Evolutionary conservation across 2,797 vertebrate species (phyloP).

Genomic region (Cossypha caffra): DNA sequence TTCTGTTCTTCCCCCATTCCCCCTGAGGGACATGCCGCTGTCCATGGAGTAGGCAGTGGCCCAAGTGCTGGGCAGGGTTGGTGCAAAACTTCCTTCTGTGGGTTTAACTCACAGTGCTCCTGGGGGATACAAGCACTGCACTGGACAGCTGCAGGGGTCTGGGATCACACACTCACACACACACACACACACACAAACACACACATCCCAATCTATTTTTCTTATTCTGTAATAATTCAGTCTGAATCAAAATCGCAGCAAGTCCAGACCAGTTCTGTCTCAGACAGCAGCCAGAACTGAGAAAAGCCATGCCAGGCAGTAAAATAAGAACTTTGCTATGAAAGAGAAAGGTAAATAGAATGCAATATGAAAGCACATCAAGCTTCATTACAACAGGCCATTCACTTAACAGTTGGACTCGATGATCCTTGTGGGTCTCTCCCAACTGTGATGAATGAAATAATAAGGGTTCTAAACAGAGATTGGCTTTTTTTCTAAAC

Average conservation of each 20-base stretch:
- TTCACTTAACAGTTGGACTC: not conserved
- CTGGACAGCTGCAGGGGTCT: not conserved
- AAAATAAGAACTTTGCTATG: not conserved
- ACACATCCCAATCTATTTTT: not conserved
- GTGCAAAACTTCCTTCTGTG: not conserved
- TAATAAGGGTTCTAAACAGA: not conserved
- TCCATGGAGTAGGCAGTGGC: not conserved
- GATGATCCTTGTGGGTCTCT: not conserved
- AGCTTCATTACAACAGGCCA: not conserved
- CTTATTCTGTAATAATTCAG: not conserved
- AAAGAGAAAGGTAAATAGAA: not conserved
- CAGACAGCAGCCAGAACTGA: not conserved
- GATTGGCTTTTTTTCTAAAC: not conserved
- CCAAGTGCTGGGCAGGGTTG: not conserved
- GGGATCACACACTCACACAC: not conserved
- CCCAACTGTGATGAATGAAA: not conserved
- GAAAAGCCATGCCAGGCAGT: not conserved
- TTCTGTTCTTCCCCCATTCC: not conserved
- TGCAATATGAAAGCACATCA: not conserved
- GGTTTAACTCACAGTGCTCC: not conserved
- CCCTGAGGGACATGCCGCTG: too few species aligned
- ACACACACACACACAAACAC: rapidly evolving
- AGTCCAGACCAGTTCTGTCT: not conserved
- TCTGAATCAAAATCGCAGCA: not conserved
- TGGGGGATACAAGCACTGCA: not conserved